phyloP scores from a whole-genome alignment of 2,888 invertebrate species.

The Gari tellinella region DNA sequence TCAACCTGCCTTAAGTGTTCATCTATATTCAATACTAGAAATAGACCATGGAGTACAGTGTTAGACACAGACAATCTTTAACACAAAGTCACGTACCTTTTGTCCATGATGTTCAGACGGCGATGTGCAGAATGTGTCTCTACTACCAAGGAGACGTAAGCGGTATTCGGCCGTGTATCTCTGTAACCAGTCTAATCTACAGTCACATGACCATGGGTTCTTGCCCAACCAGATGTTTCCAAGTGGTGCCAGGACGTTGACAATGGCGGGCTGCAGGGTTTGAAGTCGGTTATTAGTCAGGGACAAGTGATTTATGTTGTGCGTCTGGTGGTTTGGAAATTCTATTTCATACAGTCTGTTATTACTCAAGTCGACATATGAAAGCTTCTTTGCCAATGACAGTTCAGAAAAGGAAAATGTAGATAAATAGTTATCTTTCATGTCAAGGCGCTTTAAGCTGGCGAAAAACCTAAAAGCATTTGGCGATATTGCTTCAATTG shows the following conservation, averaged over 20 bases:
- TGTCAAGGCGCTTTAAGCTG: conserved; percentile 57
- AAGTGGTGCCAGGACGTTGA: conserved; percentile 56
- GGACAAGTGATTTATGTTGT: conserved; percentile 52
- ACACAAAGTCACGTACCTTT: conserved; percentile 59
- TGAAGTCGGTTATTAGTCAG: conserved; percentile 61
- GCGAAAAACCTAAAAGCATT: conserved; percentile 66
- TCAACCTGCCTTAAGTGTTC: no score
- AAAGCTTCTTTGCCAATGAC: conserved; percentile 55
- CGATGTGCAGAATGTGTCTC: conserved; percentile 59
- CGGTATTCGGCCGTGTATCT: conserved; percentile 46
- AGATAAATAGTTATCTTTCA: conserved; percentile 65
- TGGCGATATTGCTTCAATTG: conserved; percentile 54
- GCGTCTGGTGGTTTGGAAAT: conserved; percentile 45
- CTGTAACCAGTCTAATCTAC: conserved; percentile 64
- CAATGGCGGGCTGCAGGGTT: conserved; percentile 48
- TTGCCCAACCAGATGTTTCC: conserved; percentile 57
- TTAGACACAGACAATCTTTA: no score
- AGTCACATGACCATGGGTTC: conserved; percentile 74
- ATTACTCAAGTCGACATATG: conserved; percentile 61
- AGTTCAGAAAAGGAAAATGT: conserved; percentile 63
- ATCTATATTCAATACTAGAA: no score
- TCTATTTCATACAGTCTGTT: conserved; percentile 56
- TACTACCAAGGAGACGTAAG: conserved; percentile 50
- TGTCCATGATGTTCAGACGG: conserved; percentile 55
- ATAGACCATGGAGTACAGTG: no score